A percentile compares a stretch with the other conserved stretches of the same genome.
Conservation (phyloP, 2,113 vertebrate species). For the Rallus limicola region DNA sequence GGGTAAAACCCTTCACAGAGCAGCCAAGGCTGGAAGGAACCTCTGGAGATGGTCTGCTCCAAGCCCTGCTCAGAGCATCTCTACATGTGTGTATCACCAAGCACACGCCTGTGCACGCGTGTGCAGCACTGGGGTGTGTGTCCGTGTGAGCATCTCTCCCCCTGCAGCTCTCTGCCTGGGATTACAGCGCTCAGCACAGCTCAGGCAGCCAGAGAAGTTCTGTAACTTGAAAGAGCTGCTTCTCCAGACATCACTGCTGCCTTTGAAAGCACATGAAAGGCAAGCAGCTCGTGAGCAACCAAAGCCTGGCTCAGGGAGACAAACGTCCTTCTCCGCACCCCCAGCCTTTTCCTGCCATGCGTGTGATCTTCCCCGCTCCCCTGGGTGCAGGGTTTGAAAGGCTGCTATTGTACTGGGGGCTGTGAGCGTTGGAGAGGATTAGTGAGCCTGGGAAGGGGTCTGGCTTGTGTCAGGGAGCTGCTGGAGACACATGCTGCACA, state of each 20-base stretch:
- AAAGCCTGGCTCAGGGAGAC: slow-evolving; percentile 1
- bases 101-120: fast-evolving
- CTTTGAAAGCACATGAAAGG: slow-evolving; percentile 12
- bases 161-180: background rate
- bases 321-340: background rate
- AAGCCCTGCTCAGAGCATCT: background rate
- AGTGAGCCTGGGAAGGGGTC: background rate
- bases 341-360: background rate
- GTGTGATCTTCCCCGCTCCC: background rate
- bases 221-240: background rate
- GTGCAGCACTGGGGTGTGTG: background rate
- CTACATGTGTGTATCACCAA: fast-evolving
- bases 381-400: background rate
- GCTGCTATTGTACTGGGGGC: background rate
- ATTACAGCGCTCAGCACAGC: background rate
- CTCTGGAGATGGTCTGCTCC: background rate
- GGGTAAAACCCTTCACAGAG: background rate
- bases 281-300: background rate
- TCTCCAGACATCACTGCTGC: background rate
- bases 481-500: background rate
- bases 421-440: background rate
- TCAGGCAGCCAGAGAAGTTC: background rate
- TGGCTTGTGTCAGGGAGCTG: background rate
- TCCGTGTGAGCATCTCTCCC: background rate
- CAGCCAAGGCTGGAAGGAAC: background rate